Base-by-base conservation (phyloP, 1,140 invertebrate species). In the Polyergus mexicanus region DNA sequence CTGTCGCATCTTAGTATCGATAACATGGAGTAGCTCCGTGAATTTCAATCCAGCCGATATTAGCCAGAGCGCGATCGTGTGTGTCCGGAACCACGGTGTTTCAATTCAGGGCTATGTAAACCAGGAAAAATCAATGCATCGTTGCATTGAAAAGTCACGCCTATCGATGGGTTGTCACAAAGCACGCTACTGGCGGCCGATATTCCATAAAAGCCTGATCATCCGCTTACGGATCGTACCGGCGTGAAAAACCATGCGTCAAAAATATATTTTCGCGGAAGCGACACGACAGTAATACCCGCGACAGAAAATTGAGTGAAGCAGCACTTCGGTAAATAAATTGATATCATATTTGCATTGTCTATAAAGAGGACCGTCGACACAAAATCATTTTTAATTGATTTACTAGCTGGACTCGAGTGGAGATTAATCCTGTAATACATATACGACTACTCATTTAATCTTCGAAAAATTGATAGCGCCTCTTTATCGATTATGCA, bases 81-180 rank as follows among this genome's bases (percentile, higher is more conserved):
- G 78, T 75, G 72, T 65, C 63, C 72, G 35, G 28, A 32, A 75
- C 56, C 41, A 71, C 56, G 38, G 54, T 74, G 72, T 88, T 72
- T 76, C 62, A 81, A 77, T 80, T 88, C 58, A 16, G 75, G 35
- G 75, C 88, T 47, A 71, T 86, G 87, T 89, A 83, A 83, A 76
- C 44, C 69, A 58, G 62, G 22, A 74, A 72, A 84, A 86, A 83
- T 86, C 85, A 85, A 84, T 85, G 74, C 28, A 32, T 25, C 66
- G 86, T 58, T 22, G 81, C 76, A 90, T 85, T 87, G 86, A 84
- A 87, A 90, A 90, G 88, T 89, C 89, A 84, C 69, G 65, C 60
- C 89, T 90, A 85, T 89, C 81, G 89, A 89, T 89, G 60, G 75
- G 74, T 89, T 65, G 86, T 89, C 89, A 89, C 88, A 90, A 90